Evolutionary conservation across 2,888 invertebrate species (phyloP).

Genomic region (Leucoma salicis): DNA sequence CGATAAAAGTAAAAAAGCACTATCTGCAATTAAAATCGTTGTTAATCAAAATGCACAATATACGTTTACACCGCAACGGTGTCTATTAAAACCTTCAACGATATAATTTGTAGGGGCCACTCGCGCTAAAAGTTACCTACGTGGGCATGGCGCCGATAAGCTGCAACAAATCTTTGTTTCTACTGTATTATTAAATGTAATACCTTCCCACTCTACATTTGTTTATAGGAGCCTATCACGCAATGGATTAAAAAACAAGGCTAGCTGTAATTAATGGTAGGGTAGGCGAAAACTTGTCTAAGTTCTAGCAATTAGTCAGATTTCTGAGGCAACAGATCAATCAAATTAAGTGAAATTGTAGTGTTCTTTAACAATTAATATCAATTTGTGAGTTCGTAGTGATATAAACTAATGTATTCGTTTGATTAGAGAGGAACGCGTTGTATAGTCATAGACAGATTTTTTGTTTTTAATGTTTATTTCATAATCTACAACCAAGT

Average conservation of each 20-base stretch:
- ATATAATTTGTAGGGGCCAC: slow-evolving; percentile 42
- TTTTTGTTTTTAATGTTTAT: no score
- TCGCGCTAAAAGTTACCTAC: slow-evolving; percentile 39
- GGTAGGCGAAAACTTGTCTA: slow-evolving; percentile 26
- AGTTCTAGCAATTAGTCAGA: slow-evolving; percentile 14
- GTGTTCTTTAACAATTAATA: slow-evolving; percentile 7
- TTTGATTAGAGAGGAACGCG: no score
- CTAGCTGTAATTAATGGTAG: slow-evolving; percentile 23
- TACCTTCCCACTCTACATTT: slow-evolving; percentile 51
- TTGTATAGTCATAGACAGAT: no score
- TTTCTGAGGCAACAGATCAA: slow-evolving; percentile 14
- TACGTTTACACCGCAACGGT: slow-evolving; percentile 28
- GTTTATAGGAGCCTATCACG: slow-evolving; percentile 66
- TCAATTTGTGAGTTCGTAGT: slow-evolving; percentile 10
- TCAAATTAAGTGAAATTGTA: slow-evolving; percentile 6
- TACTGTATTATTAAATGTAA: slow-evolving; percentile 70
- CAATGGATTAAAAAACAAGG: slow-evolving; percentile 44
- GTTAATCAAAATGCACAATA: slow-evolving; percentile 38
- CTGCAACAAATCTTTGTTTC: slow-evolving; percentile 52
- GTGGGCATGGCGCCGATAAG: slow-evolving; percentile 48
- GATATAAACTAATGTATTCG: no score
- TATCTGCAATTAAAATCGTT: slow-evolving; percentile 23
- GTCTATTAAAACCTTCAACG: slow-evolving; percentile 44
- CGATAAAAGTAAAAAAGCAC: slow-evolving; percentile 5
- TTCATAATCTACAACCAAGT: no score